These are phyloP conservation scores for Lagopus leucura DNA, from an alignment of 2,113 vertebrate species.

Conservation along the genomic window DNA sequence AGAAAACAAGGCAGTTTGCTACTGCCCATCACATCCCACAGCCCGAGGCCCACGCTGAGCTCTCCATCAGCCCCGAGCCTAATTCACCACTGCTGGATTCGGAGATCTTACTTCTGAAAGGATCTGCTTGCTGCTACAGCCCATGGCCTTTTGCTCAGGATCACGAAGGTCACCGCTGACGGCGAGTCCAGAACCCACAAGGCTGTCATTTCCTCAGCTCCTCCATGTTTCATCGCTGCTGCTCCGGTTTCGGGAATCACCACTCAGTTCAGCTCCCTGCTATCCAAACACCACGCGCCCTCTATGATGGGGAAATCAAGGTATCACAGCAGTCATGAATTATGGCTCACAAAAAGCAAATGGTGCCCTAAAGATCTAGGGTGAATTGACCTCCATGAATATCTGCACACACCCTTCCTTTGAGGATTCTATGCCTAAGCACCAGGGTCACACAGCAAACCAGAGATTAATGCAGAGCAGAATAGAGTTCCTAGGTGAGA, in stretches of 20 bases:
- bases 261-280: not conserved
- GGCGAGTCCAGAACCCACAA: accelerated
- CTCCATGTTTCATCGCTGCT: not conserved
- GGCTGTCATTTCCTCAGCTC: not conserved
- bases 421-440: not conserved
- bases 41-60: accelerated
- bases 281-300: accelerated
- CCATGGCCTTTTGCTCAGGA: not conserved
- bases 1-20: not conserved
- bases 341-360: not conserved
- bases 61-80: not conserved
- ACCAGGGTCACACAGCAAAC: constrained; percentile 1
- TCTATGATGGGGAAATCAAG: not conserved
- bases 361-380: accelerated
- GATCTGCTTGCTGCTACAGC: not conserved
- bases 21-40: not conserved
- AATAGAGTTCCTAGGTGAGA: not conserved
- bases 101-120: not conserved
- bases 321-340: not conserved
- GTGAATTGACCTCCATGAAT: constrained; percentile 35
- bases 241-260: not conserved
- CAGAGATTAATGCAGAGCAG: constrained; percentile 41
- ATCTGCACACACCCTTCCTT: not conserved
- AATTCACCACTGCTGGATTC: not conserved
- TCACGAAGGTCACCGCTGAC: not conserved